Base-by-base conservation (phyloP, 2,888 invertebrate genomes). In the Agriotes lineatus region DNA sequence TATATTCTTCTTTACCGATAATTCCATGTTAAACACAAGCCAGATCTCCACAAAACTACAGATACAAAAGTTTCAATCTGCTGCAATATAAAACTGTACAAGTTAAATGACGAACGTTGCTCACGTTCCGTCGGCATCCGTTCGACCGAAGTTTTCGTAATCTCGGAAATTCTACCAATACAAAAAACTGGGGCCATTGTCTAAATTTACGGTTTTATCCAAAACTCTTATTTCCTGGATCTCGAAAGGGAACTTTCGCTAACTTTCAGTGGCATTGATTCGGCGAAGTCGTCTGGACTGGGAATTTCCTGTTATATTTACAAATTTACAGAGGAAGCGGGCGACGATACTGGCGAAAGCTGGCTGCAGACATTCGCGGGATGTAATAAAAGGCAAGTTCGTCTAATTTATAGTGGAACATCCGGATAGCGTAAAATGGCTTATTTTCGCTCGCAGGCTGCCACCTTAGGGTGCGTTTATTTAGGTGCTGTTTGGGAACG, bases 351-450 rank as follows among this genome's bases (percentile, higher is more conserved):
- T 33, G 18, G 3, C 25, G 12, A 33, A 52, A 10, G 22, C 44
- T 25, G 25, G 25, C 25, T 25, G 4, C 4, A 25, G 7, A 25
- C 3, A 45, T 39, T 62, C 33, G 74, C 74, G 77, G 77, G 74
- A 77, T 75, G 76, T 75, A 79, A 79, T 78, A 79, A 78, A 77
- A 75, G 75, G 73, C 74, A 52, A 72, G 73, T 67, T 52, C 25
- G 33, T 72, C 75, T 79, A 79, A 79, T 79, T 79, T 79, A 79
- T 78, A 74, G 74, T 74, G 67, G 74, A 70, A 75, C 76, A 77
- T 77, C 78, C 78, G 79, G 78, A 74, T 77, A 77, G 74, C 75
- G 62, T 44, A 63, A 22, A 48, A 44, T 42, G 56, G 45, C 22
- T 52, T 37, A 6, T 10, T n/a, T n/a, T n/a, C 10, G 2, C 5